Evolutionary conservation across 1,140 invertebrate species (phyloP).

Genomic region (Pectinophora gossypiella): DNA sequence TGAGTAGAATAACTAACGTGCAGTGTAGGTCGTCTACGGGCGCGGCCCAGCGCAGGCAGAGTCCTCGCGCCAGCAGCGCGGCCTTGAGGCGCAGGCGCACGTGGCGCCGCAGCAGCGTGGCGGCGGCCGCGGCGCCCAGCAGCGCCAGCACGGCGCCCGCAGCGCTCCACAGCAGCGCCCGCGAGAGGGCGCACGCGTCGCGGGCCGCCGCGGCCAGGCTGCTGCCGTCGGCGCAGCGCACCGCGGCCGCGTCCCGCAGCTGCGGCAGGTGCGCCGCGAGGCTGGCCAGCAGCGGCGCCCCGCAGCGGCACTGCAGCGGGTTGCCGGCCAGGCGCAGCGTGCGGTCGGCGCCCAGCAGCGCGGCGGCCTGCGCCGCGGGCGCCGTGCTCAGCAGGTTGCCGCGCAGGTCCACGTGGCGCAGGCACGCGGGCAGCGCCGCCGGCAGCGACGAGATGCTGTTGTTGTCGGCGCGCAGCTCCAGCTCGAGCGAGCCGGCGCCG

Average conservation of each 20-base stretch:
- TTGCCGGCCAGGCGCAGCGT: conserved; percentile 76
- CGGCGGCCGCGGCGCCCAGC: conserved; percentile 48
- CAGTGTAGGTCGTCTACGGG: conserved; percentile 82
- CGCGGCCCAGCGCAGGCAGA: conserved; percentile 70
- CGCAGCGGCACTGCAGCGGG: conserved; percentile 80
- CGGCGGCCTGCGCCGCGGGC: conserved; percentile 5
- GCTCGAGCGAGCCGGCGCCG: background rate
- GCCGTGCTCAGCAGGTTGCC: conserved; percentile 11
- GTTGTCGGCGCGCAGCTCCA: background rate
- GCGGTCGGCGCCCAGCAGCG: conserved; percentile 13
- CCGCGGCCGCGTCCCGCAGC: conserved; percentile 60
- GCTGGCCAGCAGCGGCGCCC: conserved; percentile 50
- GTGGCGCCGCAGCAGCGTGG: conserved; percentile 72
- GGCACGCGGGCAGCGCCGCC: background rate
- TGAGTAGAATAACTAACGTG: conserved; percentile 38
- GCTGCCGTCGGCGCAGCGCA: conserved; percentile 39
- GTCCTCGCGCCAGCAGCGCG: conserved; percentile 81
- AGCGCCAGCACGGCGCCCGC: conserved; percentile 41
- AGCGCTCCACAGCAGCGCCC: conserved; percentile 42
- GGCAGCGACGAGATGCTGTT: background rate
- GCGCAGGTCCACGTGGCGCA: conserved; percentile 16
- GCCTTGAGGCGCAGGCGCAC: conserved; percentile 81
- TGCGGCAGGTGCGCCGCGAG: conserved; percentile 27
- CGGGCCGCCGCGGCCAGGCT: conserved; percentile 77
- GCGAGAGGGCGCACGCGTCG: conserved; percentile 76